phyloP scores from a whole-genome alignment of 2,113 vertebrate species.

The Plotosus lineatus region DNA sequence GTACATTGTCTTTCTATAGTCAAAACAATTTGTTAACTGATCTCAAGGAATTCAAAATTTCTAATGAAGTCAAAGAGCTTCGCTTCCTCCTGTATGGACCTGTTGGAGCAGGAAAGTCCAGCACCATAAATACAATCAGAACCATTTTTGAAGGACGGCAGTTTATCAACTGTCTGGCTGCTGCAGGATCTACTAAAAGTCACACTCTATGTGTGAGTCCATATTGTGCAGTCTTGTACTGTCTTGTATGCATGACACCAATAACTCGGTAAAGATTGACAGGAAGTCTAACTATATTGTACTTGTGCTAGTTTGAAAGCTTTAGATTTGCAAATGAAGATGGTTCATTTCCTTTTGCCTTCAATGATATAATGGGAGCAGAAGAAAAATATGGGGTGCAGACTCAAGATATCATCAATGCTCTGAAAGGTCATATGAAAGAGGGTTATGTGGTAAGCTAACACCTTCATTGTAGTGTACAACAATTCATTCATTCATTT shows the following conservation, averaged over 20 bases:
- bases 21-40: neutral
- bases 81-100: conserved; percentile 37
- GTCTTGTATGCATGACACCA: neutral
- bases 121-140: conserved; percentile 38
- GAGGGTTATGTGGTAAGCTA: conserved; percentile 32
- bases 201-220: conserved; percentile 27
- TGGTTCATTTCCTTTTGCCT: conserved; percentile 8
- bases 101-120: conserved; percentile 8
- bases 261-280: neutral
- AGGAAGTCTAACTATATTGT: neutral
- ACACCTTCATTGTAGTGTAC: neutral
- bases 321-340: neutral
- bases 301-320: conserved; percentile 27
- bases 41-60: neutral
- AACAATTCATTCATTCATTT: no score
- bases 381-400: neutral
- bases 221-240: neutral
- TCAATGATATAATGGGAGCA: conserved; percentile 44
- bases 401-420: conserved; percentile 33
- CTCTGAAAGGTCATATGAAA: conserved; percentile 26
- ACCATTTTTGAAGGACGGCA: neutral
- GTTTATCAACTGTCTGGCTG: conserved; percentile 3
- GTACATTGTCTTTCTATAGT: neutral
- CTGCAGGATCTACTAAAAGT: neutral
- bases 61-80: conserved; percentile 3